These are phyloP conservation scores for Passer montanus DNA, from an alignment of 2,113 vertebrate species.

Conservation along the genomic window DNA sequence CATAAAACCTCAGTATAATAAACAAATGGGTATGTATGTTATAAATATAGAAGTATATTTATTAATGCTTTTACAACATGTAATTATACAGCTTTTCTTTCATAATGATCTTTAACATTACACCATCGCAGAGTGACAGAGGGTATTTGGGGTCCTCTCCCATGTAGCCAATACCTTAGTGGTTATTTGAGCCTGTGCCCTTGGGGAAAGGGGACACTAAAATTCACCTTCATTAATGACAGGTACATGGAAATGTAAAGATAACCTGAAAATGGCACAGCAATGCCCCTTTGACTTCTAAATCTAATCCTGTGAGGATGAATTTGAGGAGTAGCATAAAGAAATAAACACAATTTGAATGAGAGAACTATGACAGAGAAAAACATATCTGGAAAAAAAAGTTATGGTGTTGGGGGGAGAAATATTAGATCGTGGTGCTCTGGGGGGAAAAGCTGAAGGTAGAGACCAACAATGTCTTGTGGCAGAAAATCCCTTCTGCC, in stretches of 20 bases:
- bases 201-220: not conserved
- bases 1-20: not conserved
- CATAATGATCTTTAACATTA: not conserved
- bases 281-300: not conserved
- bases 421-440: not conserved
- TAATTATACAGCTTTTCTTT: not conserved
- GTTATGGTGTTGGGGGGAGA: not conserved
- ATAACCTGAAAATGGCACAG: not conserved
- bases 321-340: not conserved
- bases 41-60: not conserved
- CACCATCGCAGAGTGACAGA: not conserved
- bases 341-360: not conserved
- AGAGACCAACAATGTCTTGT: not conserved
- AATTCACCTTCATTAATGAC: not conserved
- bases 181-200: not conserved
- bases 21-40: not conserved
- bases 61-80: not conserved
- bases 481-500: not conserved
- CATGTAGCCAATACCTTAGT: not conserved
- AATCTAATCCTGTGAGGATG: not conserved
- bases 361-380: not conserved
- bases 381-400: not conserved
- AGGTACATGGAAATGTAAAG: not conserved
- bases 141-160: not conserved
- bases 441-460: accelerated